phyloP scores from a whole-genome alignment of 2,113 vertebrate species.

The Ochotona curzoniae region DNA sequence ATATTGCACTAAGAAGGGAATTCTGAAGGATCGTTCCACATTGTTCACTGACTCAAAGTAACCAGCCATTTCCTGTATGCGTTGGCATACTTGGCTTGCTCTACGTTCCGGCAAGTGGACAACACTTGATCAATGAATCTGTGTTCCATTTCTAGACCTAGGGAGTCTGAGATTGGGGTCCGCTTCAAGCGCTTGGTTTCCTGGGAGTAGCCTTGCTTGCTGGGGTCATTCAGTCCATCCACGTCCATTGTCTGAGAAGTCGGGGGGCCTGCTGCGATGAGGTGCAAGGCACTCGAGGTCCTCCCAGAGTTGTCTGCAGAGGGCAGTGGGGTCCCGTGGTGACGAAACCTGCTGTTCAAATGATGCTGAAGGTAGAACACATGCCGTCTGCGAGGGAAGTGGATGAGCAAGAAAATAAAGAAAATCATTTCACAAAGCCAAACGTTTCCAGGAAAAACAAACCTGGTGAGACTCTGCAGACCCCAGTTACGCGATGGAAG shows the following conservation, averaged over 20 bases:
- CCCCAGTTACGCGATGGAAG: not conserved
- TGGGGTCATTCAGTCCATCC: constrained; percentile 88
- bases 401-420: not conserved
- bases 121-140: constrained; percentile 90
- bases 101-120: constrained; percentile 87
- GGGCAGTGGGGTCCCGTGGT: constrained; percentile 44
- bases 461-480: constrained; percentile 33
- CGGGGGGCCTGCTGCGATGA: constrained; percentile 64
- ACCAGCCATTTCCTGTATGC: constrained; percentile 96
- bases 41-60: constrained; percentile 89
- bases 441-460: constrained; percentile 34
- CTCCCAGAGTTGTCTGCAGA: constrained; percentile 80
- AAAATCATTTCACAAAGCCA: constrained; percentile 28
- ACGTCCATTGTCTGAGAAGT: constrained; percentile 92
- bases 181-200: constrained; percentile 96
- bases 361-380: constrained; percentile 94
- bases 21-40: constrained; percentile 58
- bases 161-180: constrained; percentile 85
- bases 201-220: constrained; percentile 90
- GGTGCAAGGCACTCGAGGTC: constrained; percentile 79
- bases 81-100: constrained; percentile 93
- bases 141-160: constrained; percentile 89
- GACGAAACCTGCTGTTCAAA: constrained; percentile 86
- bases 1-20: constrained; percentile 88
- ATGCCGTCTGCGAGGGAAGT: constrained; percentile 87